phyloP scores from a whole-genome alignment of 2,113 vertebrate species.

The Numida meleagris region DNA sequence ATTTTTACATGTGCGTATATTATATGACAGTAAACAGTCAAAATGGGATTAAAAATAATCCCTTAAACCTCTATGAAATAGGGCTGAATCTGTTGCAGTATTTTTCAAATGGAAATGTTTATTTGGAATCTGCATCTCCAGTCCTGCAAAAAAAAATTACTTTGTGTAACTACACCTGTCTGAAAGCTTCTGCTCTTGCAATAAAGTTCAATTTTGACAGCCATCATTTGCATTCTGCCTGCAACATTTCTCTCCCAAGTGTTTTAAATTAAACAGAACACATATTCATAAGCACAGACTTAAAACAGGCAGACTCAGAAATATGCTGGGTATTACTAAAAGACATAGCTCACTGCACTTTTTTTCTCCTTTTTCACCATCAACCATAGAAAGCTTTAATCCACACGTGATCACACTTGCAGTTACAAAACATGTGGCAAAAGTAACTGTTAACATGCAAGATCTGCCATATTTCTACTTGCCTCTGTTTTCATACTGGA shows the following conservation, averaged over 20 bases:
- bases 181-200: neutral
- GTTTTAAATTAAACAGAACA: neutral
- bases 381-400: constrained; percentile 79
- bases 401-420: constrained; percentile 74
- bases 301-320: neutral
- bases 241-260: neutral
- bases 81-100: neutral
- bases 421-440: constrained; percentile 74
- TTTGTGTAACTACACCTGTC: neutral
- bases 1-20: neutral
- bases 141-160: neutral
- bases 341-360: neutral
- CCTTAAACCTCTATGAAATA: neutral
- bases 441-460: constrained; percentile 70
- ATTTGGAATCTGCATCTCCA: neutral
- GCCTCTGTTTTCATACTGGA: constrained; percentile 61
- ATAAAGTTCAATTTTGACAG: neutral
- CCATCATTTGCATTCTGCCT: neutral
- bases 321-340: neutral
- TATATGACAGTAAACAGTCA: neutral
- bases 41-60: neutral
- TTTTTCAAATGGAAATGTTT: neutral
- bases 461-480: constrained; percentile 70
- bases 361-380: constrained; percentile 21
- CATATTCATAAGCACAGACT: neutral